Evolutionary conservation across 2,797 vertebrate genomes (phyloP), one percentile per base, ranked within the genome.

Genomic region (Caiman crocodilus): DNA sequence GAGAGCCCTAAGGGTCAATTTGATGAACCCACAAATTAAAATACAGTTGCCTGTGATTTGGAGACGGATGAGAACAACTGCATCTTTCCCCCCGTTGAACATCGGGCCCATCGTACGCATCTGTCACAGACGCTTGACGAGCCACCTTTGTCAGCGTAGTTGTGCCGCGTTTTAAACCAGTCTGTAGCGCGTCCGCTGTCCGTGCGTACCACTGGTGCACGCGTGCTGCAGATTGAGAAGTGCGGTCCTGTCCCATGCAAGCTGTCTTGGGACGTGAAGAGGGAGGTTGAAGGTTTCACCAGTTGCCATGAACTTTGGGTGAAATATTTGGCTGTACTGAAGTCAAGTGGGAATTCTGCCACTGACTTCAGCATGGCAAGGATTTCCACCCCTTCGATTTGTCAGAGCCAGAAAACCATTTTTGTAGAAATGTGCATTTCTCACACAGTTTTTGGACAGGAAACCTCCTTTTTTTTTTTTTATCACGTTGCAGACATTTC

Each of bases 381-480:
- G 42, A 50, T 50, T 50, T 50, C 42, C 42, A 73, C 69, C 21
- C 21, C 25, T 42, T 4, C 12, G 14, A 50, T 50, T 50, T 50
- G 21, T 94, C 88, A 91, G 87, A 23, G 90, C 90, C 64, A 2
- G 89, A 90, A 94, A 96, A 93, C 90, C 60, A 13, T 42, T 71
- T 71, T 23, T 23, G 15, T 71, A 71, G 21, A 32, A 25, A 4
- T 25, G 21, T 50, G 42, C 42, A 10, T 50, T 50, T 50, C 42
- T 10, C 42, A 3, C 13, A 13, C 2, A 2, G 12, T 2, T 50
- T 50, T 50, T 10, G 42, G 42, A 50, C 9, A 50, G 42, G 42
- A 50, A 50, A 11, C 42, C 9, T 50, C 42, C 42, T 9, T 56
- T 75, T 50, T 26, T 75, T 50, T 26, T 84, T n/a, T 61, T 74